These are phyloP conservation scores for Parnassius apollo DNA, from an alignment of 2,888 invertebrate genomes.

Conservation along the genomic window DNA sequence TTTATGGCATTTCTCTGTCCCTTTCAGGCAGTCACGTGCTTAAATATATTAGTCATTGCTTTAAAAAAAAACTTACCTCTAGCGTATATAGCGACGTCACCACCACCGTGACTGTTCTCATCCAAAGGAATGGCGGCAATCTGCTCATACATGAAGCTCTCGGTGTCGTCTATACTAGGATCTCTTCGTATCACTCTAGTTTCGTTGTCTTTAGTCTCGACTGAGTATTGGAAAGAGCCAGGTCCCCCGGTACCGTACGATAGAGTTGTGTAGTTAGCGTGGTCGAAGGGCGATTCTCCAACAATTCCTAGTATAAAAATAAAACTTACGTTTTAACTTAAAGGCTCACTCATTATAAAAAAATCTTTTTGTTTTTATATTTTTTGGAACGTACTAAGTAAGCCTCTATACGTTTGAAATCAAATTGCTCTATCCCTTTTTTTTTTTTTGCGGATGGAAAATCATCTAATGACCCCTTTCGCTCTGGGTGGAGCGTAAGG, in stretches of 20 bases:
- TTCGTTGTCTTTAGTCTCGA: slow-evolving; percentile 45
- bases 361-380: no score
- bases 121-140: slow-evolving; percentile 85
- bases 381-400: no score
- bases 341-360: no score
- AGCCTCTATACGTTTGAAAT: no score
- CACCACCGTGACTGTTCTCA: slow-evolving; percentile 91
- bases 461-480: no score
- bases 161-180: slow-evolving; percentile 82
- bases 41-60: no score
- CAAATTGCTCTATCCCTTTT: no score
- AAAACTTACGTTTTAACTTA: not conserved
- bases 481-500: no score
- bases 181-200: slow-evolving; percentile 76
- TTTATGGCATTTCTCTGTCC: no score
- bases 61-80: slow-evolving; percentile 68
- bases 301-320: slow-evolving; percentile 76
- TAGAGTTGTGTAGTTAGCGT: slow-evolving; percentile 87
- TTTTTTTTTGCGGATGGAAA: no score
- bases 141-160: slow-evolving; percentile 85
- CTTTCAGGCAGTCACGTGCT: no score
- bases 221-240: slow-evolving; percentile 81
- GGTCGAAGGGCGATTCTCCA: slow-evolving; percentile 81
- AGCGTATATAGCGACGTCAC: slow-evolving; percentile 93
- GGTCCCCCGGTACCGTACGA: slow-evolving; percentile 89